Percentiles rank a stretch among this genome's conserved stretches.
Conservation (phyloP, 1,140 invertebrate species). For the Linepithema humile region DNA sequence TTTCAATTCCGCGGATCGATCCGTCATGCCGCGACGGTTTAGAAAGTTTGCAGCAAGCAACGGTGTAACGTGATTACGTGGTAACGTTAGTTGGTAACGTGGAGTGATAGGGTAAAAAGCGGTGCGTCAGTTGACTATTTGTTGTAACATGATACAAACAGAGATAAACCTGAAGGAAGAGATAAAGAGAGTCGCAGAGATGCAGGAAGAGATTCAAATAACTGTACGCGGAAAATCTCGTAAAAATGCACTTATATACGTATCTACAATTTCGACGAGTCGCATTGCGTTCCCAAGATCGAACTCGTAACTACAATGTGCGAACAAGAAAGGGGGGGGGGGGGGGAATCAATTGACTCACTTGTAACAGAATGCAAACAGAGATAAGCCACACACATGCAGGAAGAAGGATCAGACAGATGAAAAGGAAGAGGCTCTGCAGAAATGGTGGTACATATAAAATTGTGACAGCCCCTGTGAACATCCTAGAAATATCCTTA, state of each 20-base stretch:
- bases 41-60: constrained; percentile 38
- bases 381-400: background rate
- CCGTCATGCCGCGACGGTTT: constrained; percentile 10
- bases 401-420: constrained; percentile 1
- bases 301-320: background rate
- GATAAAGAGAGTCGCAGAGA: background rate
- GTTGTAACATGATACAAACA: constrained; percentile 33
- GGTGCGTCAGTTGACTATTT: constrained; percentile 42
- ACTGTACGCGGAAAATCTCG: background rate
- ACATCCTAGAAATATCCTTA: background rate
- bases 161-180: constrained; percentile 1
- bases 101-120: constrained; percentile 43
- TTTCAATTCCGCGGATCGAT: constrained; percentile 35
- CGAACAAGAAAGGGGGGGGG: background rate
- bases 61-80: no score
- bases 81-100: constrained; percentile 15
- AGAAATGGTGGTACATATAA: background rate
- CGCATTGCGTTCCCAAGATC: background rate
- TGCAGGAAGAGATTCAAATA: background rate
- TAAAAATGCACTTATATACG: background rate
- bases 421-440: background rate
- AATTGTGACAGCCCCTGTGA: background rate
- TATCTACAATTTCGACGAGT: background rate
- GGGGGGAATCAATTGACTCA: background rate
- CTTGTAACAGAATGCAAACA: constrained; percentile 36